These are phyloP conservation scores for Acanthopleura granulata DNA, from an alignment of 2,888 invertebrate genomes.

Conservation along the genomic window DNA sequence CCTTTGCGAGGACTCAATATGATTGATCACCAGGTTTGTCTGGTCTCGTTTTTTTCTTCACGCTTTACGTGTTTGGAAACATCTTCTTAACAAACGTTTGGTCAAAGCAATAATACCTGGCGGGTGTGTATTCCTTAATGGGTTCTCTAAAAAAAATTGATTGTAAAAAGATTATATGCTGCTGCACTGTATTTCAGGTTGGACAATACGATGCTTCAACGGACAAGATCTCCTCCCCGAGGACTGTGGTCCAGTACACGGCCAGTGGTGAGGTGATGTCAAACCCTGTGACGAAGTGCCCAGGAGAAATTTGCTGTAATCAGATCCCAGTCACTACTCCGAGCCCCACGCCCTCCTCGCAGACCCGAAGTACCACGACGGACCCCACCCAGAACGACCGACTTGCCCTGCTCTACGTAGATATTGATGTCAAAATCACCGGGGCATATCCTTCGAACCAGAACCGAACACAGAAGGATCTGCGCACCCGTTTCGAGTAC, in stretches of 20 bases:
- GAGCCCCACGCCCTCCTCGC: slow-evolving; percentile 24
- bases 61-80: no score
- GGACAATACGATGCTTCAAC: slow-evolving; percentile 4
- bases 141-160: no score
- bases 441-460: slow-evolving; percentile 37
- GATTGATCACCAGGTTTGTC: no score
- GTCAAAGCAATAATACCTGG: no score
- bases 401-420: slow-evolving; percentile 35
- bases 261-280: not conserved
- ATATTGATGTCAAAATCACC: slow-evolving; percentile 47
- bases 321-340: slow-evolving; percentile 2
- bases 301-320: not conserved
- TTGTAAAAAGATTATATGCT: no score
- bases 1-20: no score
- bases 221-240: not conserved
- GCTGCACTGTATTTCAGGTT: not conserved
- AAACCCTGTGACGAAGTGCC: slow-evolving; percentile 7
- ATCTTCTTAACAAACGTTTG: no score
- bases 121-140: no score
- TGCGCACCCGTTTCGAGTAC: slow-evolving; percentile 43
- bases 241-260: not conserved
- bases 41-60: no score
- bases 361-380: slow-evolving; percentile 25
- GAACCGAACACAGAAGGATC: slow-evolving; percentile 20
- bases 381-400: slow-evolving; percentile 35